Conservation (phyloP, 2,113 vertebrate species). For the Zootoca vivipara region DNA sequence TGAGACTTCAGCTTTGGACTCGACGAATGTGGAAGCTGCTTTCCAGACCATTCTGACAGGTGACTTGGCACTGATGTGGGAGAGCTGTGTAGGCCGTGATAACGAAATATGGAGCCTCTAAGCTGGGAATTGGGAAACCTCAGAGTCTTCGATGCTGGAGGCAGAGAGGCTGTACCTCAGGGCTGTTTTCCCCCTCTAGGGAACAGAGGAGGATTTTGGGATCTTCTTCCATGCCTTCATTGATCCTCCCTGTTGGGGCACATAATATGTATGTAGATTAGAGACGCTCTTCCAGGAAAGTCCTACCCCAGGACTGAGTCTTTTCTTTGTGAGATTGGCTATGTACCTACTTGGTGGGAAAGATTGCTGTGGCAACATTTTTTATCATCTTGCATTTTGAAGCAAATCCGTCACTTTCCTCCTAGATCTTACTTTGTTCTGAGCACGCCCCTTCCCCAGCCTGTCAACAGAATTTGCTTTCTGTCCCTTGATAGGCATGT, state of each 20-base stretch:
- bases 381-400: neutral
- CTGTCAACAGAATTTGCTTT: neutral
- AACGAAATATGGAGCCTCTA: neutral
- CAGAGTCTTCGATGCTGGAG: neutral
- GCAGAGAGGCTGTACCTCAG: neutral
- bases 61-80: conserved; percentile 63
- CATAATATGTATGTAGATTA: neutral
- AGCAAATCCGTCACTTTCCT: neutral
- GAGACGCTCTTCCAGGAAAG: neutral
- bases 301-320: neutral
- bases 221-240: neutral
- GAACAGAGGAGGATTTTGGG: neutral
- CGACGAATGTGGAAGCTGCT: conserved; percentile 93
- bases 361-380: neutral
- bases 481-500: too few relatives aligned
- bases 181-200: too few relatives aligned
- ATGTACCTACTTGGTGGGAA: neutral
- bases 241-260: neutral
- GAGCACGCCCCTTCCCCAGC: neutral
- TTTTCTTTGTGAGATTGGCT: neutral
- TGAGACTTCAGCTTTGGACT: conserved; percentile 95
- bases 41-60: conserved; percentile 94
- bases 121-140: too few relatives aligned
- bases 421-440: neutral
- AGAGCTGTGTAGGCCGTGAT: conserved; percentile 15